These are phyloP conservation scores for Lydus trimaculatus DNA, from an alignment of 2,888 invertebrate genomes.

Conservation along the genomic window DNA sequence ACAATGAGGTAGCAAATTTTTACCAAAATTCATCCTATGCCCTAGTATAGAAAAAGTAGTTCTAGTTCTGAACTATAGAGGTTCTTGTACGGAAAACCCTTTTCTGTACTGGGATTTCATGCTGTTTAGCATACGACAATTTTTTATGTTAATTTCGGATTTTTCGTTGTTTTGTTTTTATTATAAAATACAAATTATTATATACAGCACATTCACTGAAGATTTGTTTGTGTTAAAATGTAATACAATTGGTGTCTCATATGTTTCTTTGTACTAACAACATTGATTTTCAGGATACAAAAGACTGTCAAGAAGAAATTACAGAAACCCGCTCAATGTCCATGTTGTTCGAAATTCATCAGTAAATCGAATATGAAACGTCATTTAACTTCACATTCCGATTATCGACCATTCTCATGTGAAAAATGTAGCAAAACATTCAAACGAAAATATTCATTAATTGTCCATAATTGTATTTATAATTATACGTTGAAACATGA, in stretches of 20 bases:
- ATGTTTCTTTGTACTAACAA: neutral
- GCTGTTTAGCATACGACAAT: too few relatives aligned
- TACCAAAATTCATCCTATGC: neutral
- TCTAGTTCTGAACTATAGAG: too few relatives aligned
- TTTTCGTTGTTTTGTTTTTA: too few relatives aligned
- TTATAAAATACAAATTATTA: too few relatives aligned
- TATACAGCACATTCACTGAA: too few relatives aligned
- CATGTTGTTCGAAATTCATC: neutral
- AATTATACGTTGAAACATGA: neutral
- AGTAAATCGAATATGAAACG: neutral
- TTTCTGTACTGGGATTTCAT: too few relatives aligned
- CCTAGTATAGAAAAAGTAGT: too few relatives aligned
- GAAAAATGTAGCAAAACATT: neutral
- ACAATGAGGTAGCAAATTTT: neutral
- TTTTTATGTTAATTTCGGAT: too few relatives aligned
- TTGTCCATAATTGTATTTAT: neutral
- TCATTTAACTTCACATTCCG: neutral
- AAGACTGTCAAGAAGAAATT: neutral
- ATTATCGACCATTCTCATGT: neutral
- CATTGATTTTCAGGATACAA: neutral
- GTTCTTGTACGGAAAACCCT: too few relatives aligned
- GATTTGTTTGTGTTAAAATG: neutral
- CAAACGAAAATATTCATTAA: neutral
- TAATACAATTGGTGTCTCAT: neutral
- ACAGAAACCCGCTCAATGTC: neutral